phyloP scores from a whole-genome alignment of 2,797 vertebrate species.

The Hoplostethus atlanticus region DNA sequence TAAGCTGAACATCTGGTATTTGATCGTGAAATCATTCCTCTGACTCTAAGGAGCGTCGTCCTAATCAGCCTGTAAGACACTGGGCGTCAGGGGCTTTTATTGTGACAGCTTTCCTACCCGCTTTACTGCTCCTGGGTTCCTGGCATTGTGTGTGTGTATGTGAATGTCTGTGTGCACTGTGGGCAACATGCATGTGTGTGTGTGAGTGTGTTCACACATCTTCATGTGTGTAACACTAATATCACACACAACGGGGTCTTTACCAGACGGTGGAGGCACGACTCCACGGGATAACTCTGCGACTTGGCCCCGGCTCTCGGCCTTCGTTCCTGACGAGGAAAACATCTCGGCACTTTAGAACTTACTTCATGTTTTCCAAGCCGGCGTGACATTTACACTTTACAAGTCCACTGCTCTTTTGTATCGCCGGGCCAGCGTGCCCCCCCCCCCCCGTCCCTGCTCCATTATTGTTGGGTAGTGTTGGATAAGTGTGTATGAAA shows the following conservation, averaged over 20 bases:
- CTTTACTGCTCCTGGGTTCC: too few relatives aligned
- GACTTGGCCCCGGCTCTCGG: conserved; percentile 53
- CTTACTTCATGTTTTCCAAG: conserved; percentile 34
- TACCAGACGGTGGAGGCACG: conserved; percentile 57
- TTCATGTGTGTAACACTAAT: not conserved
- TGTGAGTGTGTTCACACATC: not conserved
- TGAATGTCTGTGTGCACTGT: conserved; percentile 11
- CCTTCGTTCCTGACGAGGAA: conserved; percentile 39
- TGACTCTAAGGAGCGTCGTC: not conserved
- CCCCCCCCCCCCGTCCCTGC: too few relatives aligned
- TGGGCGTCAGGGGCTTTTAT: conserved; percentile 1
- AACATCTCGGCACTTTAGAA: conserved; percentile 47
- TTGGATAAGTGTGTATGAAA: not conserved
- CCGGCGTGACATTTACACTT: conserved; percentile 22
- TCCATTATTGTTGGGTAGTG: not conserved
- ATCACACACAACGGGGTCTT: conserved; percentile 2
- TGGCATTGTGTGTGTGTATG: conserved; percentile 10
- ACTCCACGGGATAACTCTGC: conserved; percentile 49
- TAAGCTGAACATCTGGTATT: conserved; percentile 52
- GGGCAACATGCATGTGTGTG: conserved; percentile 22
- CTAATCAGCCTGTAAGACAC: conserved; percentile 31
- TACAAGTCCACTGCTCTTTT: conserved; percentile 27
- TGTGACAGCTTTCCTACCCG: not conserved
- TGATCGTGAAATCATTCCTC: conserved; percentile 45
- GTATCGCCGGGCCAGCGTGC: not conserved